phyloP scores from a whole-genome alignment of 2,888 invertebrate genomes.

The Drosophila colorata region DNA sequence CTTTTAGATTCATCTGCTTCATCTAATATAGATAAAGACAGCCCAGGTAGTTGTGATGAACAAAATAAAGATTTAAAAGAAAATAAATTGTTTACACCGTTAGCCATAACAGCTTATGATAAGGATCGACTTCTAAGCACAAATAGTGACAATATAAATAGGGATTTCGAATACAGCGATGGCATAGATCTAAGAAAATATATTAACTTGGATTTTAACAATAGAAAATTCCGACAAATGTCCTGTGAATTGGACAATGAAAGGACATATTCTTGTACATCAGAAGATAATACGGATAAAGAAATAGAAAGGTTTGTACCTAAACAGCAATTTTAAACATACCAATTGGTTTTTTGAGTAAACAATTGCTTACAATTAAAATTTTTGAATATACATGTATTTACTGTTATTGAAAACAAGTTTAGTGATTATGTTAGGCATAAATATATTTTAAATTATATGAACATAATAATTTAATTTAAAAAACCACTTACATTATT shows the following conservation, averaged over 20 bases:
- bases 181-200: slow-evolving; percentile 72
- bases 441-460: neutral
- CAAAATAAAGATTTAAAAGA: neutral
- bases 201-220: slow-evolving; percentile 71
- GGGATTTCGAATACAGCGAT: slow-evolving; percentile 64
- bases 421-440: neutral
- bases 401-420: no score
- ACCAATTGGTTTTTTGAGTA: neutral
- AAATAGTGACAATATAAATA: slow-evolving; percentile 8
- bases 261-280: slow-evolving; percentile 42
- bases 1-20: slow-evolving; percentile 60
- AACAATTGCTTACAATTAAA: no score
- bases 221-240: slow-evolving; percentile 43
- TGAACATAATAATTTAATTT: no score
- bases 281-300: slow-evolving; percentile 76
- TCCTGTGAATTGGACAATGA: slow-evolving; percentile 72
- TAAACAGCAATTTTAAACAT: neutral
- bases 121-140: neutral
- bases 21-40: slow-evolving; percentile 40
- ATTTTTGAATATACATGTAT: no score
- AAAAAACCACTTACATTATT: no score
- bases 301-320: slow-evolving; percentile 80
- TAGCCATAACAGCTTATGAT: neutral
- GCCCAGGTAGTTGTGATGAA: slow-evolving; percentile 1
- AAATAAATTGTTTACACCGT: neutral